Base-by-base conservation (phyloP, 2,888 invertebrate species). In the Proisotoma minuta region DNA sequence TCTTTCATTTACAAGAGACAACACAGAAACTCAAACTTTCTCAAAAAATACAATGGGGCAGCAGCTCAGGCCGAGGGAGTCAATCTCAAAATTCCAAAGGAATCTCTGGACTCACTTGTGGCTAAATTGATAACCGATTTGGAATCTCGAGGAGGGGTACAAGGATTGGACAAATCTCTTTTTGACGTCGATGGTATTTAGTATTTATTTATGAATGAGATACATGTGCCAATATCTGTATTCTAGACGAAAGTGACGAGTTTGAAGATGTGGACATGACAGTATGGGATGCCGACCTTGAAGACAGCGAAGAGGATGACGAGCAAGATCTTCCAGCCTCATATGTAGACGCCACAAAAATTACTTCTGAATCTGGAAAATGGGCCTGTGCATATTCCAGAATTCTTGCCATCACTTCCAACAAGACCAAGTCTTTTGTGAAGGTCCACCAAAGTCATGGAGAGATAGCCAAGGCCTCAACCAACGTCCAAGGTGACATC, bases 241-340 rank as follows among this genome's bases (percentile, higher is more conserved):
- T n/a, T 47, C n/a, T 18, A 10, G 50, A 50, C 23, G 26, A 22
- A 5, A 12, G 10, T 10, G 23, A 50, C 23, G 50, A 22, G 4
- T 50, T 50, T n/a, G 50, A 50, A 22, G n/a, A 50, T n/a, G 50
- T 50, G 22, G 50, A 50, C 23, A 5, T 50, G 10, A 50, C 20
- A 18, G 12, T 15, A 3, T 22, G 3, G 24, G 47, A 47, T 5
- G 20, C 10, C 47, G 47, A 10, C 47, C 18, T 18, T 5, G 50
- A n/a, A n/a, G n/a, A n/a, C n/a, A n/a, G 26, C 23, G 18, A 20
- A 15, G 50, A 22, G 10, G 5, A 47, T 10, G 5, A 10, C 18
- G 20, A 10, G n/a, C 10, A 47, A 47, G 5, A 34, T 34, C 8
- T 15, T 8, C 43, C 18, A 5, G 4, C 4, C 43, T 20, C 43